Percentiles rank a stretch among this genome's conserved stretches.
phyloP scores from a whole-genome alignment of 2,113 vertebrate species.

The Anhinga anhinga region DNA sequence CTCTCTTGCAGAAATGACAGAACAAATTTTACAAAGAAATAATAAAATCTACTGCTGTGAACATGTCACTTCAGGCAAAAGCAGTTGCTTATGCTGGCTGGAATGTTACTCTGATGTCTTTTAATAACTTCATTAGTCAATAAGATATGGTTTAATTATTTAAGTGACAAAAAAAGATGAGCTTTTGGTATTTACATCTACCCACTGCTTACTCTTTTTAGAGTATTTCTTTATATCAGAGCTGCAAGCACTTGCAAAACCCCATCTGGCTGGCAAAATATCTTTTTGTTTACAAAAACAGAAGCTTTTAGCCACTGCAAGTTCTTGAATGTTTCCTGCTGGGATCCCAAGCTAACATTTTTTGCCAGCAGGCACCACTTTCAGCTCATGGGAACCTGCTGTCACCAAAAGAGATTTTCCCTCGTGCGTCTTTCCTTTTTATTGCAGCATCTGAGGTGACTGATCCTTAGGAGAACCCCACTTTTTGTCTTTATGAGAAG shows the following conservation, averaged over 20 bases:
- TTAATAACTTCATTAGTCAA: constrained; percentile 72
- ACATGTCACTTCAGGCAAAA: constrained; percentile 68
- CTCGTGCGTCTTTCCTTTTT: constrained; percentile 8
- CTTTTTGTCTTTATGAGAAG: neutral
- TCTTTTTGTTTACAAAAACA: constrained; percentile 43
- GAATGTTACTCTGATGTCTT: constrained; percentile 57
- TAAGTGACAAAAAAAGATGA: constrained; percentile 58
- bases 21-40: constrained; percentile 53
- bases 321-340: constrained; percentile 31
- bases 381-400: constrained; percentile 10
- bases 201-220: constrained; percentile 55
- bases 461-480: neutral
- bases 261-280: constrained; percentile 37
- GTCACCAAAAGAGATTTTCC: constrained; percentile 51
- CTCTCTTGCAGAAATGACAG: constrained; percentile 36
- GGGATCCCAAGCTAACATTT: constrained; percentile 32
- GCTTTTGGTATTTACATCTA: constrained; percentile 47
- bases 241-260: constrained; percentile 32
- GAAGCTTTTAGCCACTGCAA: constrained; percentile 37
- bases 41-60: constrained; percentile 62
- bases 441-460: neutral
- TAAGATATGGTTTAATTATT: constrained; percentile 70
- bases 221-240: constrained; percentile 45
- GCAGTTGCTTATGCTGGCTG: constrained; percentile 48
- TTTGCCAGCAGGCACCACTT: constrained; percentile 32